Evolutionary conservation across 1,140 invertebrate genomes (phyloP).

Genomic region (Yoshiicerus persimilis): DNA sequence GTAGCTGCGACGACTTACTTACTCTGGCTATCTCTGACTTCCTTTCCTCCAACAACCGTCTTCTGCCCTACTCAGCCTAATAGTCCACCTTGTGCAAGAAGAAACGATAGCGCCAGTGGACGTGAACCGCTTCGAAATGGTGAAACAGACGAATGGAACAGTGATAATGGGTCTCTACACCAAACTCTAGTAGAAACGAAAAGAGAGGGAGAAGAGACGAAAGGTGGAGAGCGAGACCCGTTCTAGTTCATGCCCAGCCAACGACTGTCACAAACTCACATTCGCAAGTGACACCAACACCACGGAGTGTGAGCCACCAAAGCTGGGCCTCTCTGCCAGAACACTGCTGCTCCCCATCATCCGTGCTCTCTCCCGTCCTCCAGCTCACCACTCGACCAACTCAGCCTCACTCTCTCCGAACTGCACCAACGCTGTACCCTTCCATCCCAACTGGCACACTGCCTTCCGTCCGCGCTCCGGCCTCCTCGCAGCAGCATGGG

Average conservation of each 20-base stretch:
- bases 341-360: no score
- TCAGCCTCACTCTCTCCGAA: no score
- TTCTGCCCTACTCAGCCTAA: not conserved
- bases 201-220: not conserved
- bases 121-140: not conserved
- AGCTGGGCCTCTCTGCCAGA: not conserved
- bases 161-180: not conserved
- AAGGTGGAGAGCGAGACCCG: not conserved
- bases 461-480: no score
- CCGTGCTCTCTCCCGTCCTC: no score
- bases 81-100: not conserved
- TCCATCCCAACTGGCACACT: no score
- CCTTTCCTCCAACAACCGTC: no score
- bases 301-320: not conserved
- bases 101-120: not conserved
- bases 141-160: not conserved
- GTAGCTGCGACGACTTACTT: not conserved
- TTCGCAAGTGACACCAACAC: slow-evolving; percentile 5
- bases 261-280: not conserved
- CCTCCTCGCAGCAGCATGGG: no score
- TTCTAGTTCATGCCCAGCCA: not conserved
- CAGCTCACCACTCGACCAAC: no score
- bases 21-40: no score
- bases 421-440: no score
- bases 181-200: not conserved